phyloP scores from a whole-genome alignment of 2,113 vertebrate genomes.

The Castor canadensis region DNA sequence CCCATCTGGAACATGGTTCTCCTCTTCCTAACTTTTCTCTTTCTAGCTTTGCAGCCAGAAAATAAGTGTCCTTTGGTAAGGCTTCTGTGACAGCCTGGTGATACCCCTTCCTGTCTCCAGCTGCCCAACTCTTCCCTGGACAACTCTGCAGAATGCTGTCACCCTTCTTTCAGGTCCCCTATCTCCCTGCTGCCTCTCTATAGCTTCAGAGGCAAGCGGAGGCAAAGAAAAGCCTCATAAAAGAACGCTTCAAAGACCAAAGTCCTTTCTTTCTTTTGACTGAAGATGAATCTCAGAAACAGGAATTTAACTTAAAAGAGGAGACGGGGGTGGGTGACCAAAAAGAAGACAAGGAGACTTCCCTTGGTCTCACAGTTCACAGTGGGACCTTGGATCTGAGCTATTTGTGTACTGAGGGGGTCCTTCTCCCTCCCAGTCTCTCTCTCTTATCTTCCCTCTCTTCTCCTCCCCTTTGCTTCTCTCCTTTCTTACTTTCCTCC shows the following conservation, averaged over 20 bases:
- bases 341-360: background rate
- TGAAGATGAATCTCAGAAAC: constrained; percentile 52
- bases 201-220: constrained; percentile 46
- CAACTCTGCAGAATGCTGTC: background rate
- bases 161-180: background rate
- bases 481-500: background rate
- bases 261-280: constrained; percentile 71
- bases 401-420: background rate
- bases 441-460: background rate
- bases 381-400: background rate
- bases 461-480: no score
- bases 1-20: background rate
- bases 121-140: background rate
- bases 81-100: background rate
- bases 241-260: constrained; percentile 60
- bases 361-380: background rate
- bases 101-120: background rate
- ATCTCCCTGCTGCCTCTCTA: background rate
- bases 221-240: constrained; percentile 6
- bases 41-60: background rate
- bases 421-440: background rate
- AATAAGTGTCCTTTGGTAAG: background rate
- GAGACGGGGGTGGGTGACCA: background rate
- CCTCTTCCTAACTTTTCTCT: background rate
- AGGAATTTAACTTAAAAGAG: constrained; percentile 23